A percentile compares a stretch with the other conserved stretches of the same genome.
Conservation (phyloP, 2,888 invertebrate genomes). For the Alloscopus bannaensis region DNA sequence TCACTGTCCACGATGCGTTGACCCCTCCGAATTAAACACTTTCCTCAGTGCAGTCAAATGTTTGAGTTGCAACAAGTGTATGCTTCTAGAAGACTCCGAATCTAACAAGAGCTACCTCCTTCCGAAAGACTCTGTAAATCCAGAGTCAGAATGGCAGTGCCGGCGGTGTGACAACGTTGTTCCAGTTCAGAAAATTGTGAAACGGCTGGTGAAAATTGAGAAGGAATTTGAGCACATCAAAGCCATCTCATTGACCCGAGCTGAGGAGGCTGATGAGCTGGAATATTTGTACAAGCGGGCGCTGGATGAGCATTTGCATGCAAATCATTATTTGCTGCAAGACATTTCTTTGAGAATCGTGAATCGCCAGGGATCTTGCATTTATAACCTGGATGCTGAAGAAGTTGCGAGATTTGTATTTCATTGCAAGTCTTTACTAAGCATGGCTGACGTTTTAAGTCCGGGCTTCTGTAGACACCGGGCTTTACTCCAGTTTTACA, state of each 20-base stretch:
- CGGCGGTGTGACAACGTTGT: constrained; percentile 39
- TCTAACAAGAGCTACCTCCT: constrained; percentile 56
- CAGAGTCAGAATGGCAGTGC: constrained; percentile 66
- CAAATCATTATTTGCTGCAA: constrained; percentile 63
- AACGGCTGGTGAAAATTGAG: constrained; percentile 61
- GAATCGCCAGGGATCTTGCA: constrained; percentile 59
- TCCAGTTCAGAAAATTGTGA: constrained; percentile 53
- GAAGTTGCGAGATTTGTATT: constrained; percentile 55
- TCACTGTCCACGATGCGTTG: constrained; percentile 63
- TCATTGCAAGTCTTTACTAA: constrained; percentile 58
- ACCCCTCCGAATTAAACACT: constrained; percentile 66
- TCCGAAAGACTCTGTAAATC: constrained; percentile 61
- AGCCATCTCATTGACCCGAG: constrained; percentile 30
- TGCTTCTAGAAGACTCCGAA: constrained; percentile 30
- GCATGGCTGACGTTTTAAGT: constrained; percentile 44
- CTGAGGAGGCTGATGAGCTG: constrained; percentile 61
- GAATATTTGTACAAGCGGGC: constrained; percentile 61
- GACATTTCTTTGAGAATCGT: constrained; percentile 67
- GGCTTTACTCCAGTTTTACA: constrained; percentile 63
- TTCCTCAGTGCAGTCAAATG: constrained; percentile 68
- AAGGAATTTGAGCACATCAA: constrained; percentile 62
- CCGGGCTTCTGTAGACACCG: constrained; percentile 63
- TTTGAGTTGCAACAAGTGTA: constrained; percentile 42
- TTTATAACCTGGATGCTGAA: constrained; percentile 50
- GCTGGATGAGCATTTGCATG: constrained; percentile 43